Evolutionary conservation across 1,140 invertebrate species (phyloP).

Genomic region (Andrena cerasifolii): DNA sequence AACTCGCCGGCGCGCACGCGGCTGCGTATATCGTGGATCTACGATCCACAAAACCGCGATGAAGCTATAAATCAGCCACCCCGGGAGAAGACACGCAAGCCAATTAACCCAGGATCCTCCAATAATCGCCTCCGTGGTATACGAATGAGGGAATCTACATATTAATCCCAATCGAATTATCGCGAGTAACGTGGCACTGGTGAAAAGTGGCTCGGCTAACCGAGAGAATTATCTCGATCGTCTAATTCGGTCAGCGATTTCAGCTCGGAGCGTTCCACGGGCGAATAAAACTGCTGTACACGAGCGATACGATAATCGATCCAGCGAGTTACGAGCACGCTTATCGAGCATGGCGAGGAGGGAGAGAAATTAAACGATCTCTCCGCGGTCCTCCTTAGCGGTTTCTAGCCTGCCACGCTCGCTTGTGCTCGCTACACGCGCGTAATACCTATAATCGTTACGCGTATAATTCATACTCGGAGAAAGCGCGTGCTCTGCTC

Average conservation of each 20-base stretch:
- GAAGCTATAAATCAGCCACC: conserved; percentile 78
- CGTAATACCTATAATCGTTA: conserved; percentile 76
- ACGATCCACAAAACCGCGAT: conserved; percentile 66
- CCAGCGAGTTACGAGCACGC: background rate
- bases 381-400: conserved; percentile 32
- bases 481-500: conserved; percentile 69
- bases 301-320: background rate
- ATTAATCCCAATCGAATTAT: background rate
- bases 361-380: conserved; percentile 24
- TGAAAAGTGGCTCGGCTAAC: background rate
- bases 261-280: background rate
- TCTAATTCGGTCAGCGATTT: background rate
- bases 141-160: background rate
- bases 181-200: background rate
- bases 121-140: conserved; percentile 23
- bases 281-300: background rate
- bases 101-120: conserved; percentile 75
- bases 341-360: background rate
- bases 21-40: conserved; percentile 34
- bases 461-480: conserved; percentile 74
- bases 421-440: conserved; percentile 71
- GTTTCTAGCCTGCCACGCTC: conserved; percentile 45
- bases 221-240: background rate
- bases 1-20: background rate
- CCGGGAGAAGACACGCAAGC: conserved; percentile 77